These are phyloP conservation scores for Gari tellinella DNA, from an alignment of 2,888 invertebrate genomes.

Conservation along the genomic window DNA sequence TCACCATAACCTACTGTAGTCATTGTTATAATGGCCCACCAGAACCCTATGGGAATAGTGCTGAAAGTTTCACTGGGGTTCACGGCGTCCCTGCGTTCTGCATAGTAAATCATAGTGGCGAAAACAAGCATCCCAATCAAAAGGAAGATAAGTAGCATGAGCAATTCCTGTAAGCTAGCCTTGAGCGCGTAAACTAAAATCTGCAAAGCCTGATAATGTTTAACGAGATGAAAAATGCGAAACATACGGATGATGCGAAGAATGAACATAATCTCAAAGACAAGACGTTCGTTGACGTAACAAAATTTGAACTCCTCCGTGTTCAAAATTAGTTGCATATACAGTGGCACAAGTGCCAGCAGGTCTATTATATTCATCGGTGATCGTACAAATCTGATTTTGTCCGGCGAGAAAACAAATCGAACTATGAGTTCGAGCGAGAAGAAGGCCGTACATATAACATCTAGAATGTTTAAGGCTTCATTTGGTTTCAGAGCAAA, in stretches of 20 bases:
- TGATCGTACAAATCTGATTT: constrained; percentile 77
- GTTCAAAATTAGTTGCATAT: constrained; percentile 81
- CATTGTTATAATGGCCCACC: constrained; percentile 85
- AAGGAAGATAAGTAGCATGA: constrained; percentile 83
- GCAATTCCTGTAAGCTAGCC: constrained; percentile 84
- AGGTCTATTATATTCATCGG: constrained; percentile 83
- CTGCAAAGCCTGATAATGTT: constrained; percentile 85
- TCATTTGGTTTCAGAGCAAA: constrained; percentile 66
- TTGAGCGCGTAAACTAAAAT: constrained; percentile 85
- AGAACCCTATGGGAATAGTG: constrained; percentile 84
- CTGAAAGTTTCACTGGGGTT: constrained; percentile 75
- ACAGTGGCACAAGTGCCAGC: constrained; percentile 81
- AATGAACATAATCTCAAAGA: constrained; percentile 84
- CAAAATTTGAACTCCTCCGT: constrained; percentile 76
- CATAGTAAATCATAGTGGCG: constrained; percentile 83
- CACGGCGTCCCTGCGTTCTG: constrained; percentile 80
- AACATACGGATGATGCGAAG: constrained; percentile 85
- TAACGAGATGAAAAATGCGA: constrained; percentile 85
- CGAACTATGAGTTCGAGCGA: constrained; percentile 81
- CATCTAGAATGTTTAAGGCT: constrained; percentile 78
- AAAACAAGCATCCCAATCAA: constrained; percentile 84
- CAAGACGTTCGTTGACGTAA: constrained; percentile 78
- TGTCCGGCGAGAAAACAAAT: constrained; percentile 80
- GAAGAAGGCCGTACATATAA: constrained; percentile 83
- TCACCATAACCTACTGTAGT: constrained; percentile 84